Percentiles rank a stretch among this genome's conserved stretches.
Conservation (phyloP, 2,113 vertebrate species). For the Cyprinodon tularosa region DNA sequence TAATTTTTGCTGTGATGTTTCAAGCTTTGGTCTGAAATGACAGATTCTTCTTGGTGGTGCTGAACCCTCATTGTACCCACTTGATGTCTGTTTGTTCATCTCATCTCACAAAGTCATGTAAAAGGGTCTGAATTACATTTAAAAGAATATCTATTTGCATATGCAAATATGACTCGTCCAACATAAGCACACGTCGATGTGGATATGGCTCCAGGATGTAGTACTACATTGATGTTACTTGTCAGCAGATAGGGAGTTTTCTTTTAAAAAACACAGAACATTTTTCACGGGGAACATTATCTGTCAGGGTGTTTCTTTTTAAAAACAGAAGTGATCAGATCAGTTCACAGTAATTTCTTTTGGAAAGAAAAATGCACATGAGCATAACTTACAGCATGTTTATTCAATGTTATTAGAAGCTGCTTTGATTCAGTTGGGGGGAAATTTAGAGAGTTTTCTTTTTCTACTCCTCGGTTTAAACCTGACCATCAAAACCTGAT, state of each 20-base stretch:
- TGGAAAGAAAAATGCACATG: slow-evolving; percentile 64
- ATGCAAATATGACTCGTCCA: slow-evolving; percentile 72
- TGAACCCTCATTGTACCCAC: slow-evolving; percentile 71
- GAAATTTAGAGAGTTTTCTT: slow-evolving; percentile 57
- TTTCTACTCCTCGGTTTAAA: slow-evolving; percentile 15
- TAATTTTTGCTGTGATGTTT: slow-evolving; percentile 68
- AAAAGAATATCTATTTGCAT: slow-evolving; percentile 69
- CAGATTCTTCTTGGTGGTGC: slow-evolving; percentile 66
- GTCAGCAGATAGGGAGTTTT: slow-evolving; percentile 71
- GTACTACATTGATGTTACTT: slow-evolving; percentile 79
- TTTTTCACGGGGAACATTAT: slow-evolving; percentile 79
- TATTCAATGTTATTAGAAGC: slow-evolving; percentile 72
- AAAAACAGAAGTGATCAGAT: slow-evolving; percentile 71
- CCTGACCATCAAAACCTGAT: neutral
- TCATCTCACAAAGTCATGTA: slow-evolving; percentile 73
- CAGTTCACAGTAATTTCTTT: slow-evolving; percentile 70
- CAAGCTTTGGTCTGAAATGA: slow-evolving; percentile 63
- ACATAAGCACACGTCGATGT: slow-evolving; percentile 72
- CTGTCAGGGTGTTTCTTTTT: slow-evolving; percentile 70
- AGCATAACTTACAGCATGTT: slow-evolving; percentile 70
- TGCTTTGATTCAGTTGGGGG: slow-evolving; percentile 67
- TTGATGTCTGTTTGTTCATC: slow-evolving; percentile 75
- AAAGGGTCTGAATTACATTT: slow-evolving; percentile 69
- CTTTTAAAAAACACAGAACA: slow-evolving; percentile 72
- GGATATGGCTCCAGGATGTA: slow-evolving; percentile 75